Base-by-base conservation (phyloP, 1,140 invertebrate species). In the Trichonephila clavipes region DNA sequence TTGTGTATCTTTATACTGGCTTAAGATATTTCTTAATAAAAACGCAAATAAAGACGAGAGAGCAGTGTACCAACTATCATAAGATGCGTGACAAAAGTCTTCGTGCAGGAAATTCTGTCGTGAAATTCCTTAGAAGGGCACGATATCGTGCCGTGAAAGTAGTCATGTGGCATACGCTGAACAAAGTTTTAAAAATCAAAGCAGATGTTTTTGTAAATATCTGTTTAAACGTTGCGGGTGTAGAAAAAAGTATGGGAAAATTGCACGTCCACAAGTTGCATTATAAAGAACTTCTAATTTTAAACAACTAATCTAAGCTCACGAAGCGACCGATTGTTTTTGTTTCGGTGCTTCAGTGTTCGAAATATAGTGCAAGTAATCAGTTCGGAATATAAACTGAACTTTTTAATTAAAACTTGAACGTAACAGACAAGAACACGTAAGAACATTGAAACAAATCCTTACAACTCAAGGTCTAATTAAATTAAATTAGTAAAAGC, bases 101-200 rank as follows among this genome's bases (percentile, higher is more conserved):
- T 21, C 34, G 83, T 14, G 28, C 8, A 85, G 83, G 83, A 85
- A 85, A 85, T 3, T 18, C 18, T 59, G 44, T 61, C 83, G 83
- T 61, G 44, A 85, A 85, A 59, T 85, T 61, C 72, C 34, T 77
- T 34, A 18, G 24, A 16, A 40, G 18, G 72, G 18, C 83, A 85
- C 83, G 83, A 85, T 85, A 28, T 85, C 83, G 83, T 85, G 83
- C 44, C 28, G 83, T 28, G 59, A 85, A 85, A 85, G 19, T 16
- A 34, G 21, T 61, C 83, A 85, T 58, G 51, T 61, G 83, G 28
- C 58, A 10, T 85, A n/a, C 51, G 72, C 83, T 85, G 83, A 85
- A 28, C 51, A 81, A 81, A 34, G 72, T 34, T 81, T 81, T 81
- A 81, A 34, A 58, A 58, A 85, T 61, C 24, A 77, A 7, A 7